These are phyloP conservation scores for Hipparchia semele DNA, from an alignment of 2,888 invertebrate species.

Conservation along the genomic window DNA sequence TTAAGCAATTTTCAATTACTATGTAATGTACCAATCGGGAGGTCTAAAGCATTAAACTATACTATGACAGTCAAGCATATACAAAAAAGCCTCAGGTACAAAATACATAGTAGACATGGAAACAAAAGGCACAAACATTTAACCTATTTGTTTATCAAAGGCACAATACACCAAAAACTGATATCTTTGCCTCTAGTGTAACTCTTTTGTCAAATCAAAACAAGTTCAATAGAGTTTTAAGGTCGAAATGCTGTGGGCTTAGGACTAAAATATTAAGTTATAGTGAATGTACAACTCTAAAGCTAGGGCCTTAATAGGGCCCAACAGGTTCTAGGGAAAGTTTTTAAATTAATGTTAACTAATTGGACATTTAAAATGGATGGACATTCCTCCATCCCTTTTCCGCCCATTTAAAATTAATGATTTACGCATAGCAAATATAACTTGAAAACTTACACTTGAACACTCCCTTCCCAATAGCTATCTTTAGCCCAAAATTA, in stretches of 20 bases:
- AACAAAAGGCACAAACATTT: slow-evolving; percentile 78
- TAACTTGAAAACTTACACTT: no score
- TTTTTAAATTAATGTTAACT: neutral
- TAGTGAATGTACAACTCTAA: no score
- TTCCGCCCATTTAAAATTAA: no score
- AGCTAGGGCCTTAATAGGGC: no score
- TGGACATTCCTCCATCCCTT: no score
- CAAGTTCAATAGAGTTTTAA: neutral
- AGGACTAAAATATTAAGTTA: no score
- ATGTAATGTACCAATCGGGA: slow-evolving; percentile 1
- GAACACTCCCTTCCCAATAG: no score
- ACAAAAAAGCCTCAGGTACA: slow-evolving; percentile 68
- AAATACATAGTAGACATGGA: slow-evolving; percentile 65
- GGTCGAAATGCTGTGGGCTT: neutral
- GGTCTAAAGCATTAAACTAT: slow-evolving; percentile 27
- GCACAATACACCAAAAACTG: slow-evolving; percentile 75
- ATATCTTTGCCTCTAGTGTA: slow-evolving; percentile 44
- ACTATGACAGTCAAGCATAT: slow-evolving; percentile 30
- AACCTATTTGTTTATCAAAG: slow-evolving; percentile 70
- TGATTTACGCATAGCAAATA: no score
- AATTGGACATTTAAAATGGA: neutral
- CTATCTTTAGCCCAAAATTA: neutral
- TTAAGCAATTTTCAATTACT: neutral
- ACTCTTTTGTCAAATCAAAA: neutral
- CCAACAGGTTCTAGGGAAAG: no score